Evolutionary conservation across 2,797 vertebrate species (phyloP).

Genomic region (Sebastes matsubarae): DNA sequence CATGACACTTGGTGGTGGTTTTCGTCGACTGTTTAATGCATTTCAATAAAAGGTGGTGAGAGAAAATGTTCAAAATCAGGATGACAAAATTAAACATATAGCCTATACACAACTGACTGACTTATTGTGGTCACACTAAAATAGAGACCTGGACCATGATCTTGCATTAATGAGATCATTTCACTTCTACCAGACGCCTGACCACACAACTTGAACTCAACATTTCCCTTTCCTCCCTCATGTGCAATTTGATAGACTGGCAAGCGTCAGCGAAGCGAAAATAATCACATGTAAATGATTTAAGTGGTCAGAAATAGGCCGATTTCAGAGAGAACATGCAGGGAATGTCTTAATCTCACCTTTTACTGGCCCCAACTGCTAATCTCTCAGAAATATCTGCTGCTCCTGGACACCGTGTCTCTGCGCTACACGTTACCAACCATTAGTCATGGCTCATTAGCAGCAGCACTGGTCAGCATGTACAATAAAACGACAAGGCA

Average conservation of each 20-base stretch:
- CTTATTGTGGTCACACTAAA: conserved; percentile 36
- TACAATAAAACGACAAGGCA: conserved; percentile 41
- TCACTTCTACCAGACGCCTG: neutral
- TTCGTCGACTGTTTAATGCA: neutral
- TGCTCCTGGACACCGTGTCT: conserved; percentile 59
- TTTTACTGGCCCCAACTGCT: conserved; percentile 59
- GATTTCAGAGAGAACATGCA: conserved; percentile 67
- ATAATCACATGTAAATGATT: conserved; percentile 81
- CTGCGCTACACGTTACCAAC: conserved; percentile 24
- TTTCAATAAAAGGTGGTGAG: neutral
- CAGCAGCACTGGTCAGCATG: conserved; percentile 2
- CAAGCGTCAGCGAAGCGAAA: conserved; percentile 34
- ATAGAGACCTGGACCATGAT: conserved; percentile 32
- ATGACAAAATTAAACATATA: neutral
- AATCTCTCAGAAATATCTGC: conserved; percentile 75
- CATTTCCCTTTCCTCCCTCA: neutral
- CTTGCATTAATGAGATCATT: conserved; percentile 8
- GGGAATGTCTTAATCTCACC: conserved; percentile 80
- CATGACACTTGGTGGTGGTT: neutral
- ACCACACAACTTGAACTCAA: conserved; percentile 2
- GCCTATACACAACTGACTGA: conserved; percentile 17
- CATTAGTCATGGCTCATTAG: conserved; percentile 64
- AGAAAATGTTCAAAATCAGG: neutral
- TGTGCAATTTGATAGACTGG: conserved; percentile 1
- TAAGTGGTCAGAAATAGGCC: conserved; percentile 69